A percentile compares a stretch with the other conserved stretches of the same genome.
Conservation (phyloP, 2,888 invertebrate species). For the Platerodrilus igneus region DNA sequence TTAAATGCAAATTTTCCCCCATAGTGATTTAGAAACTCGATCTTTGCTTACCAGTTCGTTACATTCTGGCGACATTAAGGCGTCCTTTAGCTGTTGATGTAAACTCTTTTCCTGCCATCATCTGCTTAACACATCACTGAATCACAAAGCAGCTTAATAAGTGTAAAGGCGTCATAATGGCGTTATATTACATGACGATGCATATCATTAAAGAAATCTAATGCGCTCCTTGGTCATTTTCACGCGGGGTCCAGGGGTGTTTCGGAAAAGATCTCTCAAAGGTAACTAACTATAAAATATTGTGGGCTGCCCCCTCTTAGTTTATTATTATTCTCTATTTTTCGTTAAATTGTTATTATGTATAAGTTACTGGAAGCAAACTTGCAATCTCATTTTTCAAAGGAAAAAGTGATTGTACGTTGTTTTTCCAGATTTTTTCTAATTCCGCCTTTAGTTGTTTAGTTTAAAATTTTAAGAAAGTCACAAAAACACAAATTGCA, state of each 20-base stretch:
- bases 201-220: slow-evolving; percentile 36
- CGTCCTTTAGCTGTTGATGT: too few species aligned
- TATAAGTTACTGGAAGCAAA: slow-evolving; percentile 41
- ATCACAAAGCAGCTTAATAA: too few species aligned
- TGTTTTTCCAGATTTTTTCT: slow-evolving; percentile 16
- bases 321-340: slow-evolving; percentile 47
- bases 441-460: slow-evolving; percentile 40
- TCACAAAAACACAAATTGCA: slow-evolving; percentile 49
- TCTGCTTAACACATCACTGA: too few species aligned
- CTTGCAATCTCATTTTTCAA: slow-evolving; percentile 31
- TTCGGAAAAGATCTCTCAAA: slow-evolving; percentile 96
- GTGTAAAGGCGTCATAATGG: slow-evolving; percentile 39
- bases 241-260: slow-evolving; percentile 75
- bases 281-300: slow-evolving; percentile 67
- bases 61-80: slow-evolving; percentile 17
- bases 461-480: slow-evolving; percentile 33
- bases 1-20: too few species aligned
- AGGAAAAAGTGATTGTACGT: slow-evolving; percentile 3
- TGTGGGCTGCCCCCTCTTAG: slow-evolving; percentile 51
- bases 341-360: slow-evolving; percentile 32
- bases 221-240: slow-evolving; percentile 50
- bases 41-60: too few species aligned
- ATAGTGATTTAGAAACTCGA: too few species aligned
- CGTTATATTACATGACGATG: slow-evolving; percentile 20
- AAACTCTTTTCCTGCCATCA: too few species aligned